phyloP scores from a whole-genome alignment of 2,888 invertebrate genomes.

The Herminia tarsipennalis region DNA sequence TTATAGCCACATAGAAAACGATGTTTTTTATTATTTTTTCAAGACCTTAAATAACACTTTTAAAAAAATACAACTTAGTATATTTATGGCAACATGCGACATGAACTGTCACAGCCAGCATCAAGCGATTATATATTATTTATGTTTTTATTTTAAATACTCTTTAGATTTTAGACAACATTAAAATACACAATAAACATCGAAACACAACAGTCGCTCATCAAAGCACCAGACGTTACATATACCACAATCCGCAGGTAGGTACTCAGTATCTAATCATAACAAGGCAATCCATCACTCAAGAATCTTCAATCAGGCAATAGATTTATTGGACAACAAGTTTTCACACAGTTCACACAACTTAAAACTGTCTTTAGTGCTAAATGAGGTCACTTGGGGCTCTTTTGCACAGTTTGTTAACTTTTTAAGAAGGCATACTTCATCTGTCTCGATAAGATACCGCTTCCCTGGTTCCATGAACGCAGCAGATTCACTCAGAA shows the following conservation, averaged over 20 bases:
- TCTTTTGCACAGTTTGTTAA: conserved; percentile 49
- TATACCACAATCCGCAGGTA: conserved; percentile 8
- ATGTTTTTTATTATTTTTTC: too few species aligned
- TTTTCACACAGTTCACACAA: conserved; percentile 48
- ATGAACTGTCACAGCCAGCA: too few species aligned
- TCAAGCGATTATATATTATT: not conserved
- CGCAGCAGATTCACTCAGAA: conserved; percentile 43
- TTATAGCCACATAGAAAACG: too few species aligned
- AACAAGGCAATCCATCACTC: conserved; percentile 14
- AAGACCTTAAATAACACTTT: too few species aligned
- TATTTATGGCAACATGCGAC: too few species aligned
- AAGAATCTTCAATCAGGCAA: not conserved
- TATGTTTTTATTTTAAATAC: not conserved
- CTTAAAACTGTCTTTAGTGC: conserved; percentile 37
- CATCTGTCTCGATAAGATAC: conserved; percentile 52
- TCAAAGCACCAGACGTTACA: conserved; percentile 14
- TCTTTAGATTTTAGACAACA: not conserved
- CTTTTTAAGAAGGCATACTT: conserved; percentile 53
- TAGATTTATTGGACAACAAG: conserved; percentile 8
- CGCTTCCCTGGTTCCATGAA: conserved; percentile 54
- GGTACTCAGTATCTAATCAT: conserved; percentile 13
- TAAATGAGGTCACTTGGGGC: conserved; percentile 54
- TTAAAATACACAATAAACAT: conserved; percentile 5
- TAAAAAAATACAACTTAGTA: too few species aligned
- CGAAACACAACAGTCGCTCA: conserved; percentile 5